Evolutionary conservation across 1,140 invertebrate genomes (phyloP), one percentile per base, ranked within the genome.

Genomic region (Ephestia elutella): DNA sequence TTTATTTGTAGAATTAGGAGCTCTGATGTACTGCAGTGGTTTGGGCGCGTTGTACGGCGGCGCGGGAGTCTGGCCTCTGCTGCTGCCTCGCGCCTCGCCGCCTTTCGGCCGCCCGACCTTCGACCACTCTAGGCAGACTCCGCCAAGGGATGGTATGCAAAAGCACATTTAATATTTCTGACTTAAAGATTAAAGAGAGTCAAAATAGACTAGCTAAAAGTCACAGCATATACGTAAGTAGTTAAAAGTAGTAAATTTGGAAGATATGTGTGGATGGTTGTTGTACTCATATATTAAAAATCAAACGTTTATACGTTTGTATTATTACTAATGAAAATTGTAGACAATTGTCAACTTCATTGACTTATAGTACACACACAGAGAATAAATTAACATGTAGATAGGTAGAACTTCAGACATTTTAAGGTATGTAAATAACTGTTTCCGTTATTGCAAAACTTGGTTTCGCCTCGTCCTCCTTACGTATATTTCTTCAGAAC

Each of bases 21-120:
- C 85, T 0, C 63, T 87, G 44, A 87, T 87, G 85, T 87, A 87
- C 71, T 87, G 85, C 69, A 86, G 85, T 55, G 75, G 85, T 0
- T 68, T 87, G n/a, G 85, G 85, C 0, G 85, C 81, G n/a, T 64
- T 87, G 21, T 87, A 86, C 56, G 75, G 80, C 11, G 81, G 81
- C 9, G 80, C 78, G 2, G 81, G 81, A 5, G 78, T 86, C 2
- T 86, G 85, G 82, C 82, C 85, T 1, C 63, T 87, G 17, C 66
- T 87, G 18, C 61, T 86, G 60, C 82, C 82, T 0, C 68, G 73
- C 1, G 61, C 69, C 4, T 72, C 81, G 9, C 70, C 77, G 2
- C 79, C 73, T 38, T 82, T 78, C 57, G 38, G 60, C 13, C 28
- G 68, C 20, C 59, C 73, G 2, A 62, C 68, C 0, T n/a, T 81